phyloP scores from a whole-genome alignment of 2,113 vertebrate species.

The Diglossa brunneiventris region DNA sequence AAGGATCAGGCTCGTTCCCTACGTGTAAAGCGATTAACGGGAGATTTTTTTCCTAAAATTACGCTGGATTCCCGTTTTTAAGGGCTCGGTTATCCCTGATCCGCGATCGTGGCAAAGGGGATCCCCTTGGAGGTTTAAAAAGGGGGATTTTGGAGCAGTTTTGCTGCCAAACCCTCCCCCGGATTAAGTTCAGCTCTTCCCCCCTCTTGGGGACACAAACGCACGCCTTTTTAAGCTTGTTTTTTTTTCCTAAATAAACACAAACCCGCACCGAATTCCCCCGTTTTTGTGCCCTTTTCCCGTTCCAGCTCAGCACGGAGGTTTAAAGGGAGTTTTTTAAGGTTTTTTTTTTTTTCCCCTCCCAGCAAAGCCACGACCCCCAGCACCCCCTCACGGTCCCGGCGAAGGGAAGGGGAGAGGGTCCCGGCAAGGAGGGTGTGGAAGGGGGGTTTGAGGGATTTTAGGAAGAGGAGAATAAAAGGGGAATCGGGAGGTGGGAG shows the following conservation, averaged over 20 bases:
- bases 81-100: rapidly evolving
- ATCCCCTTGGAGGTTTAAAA: not conserved
- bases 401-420: not conserved
- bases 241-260: not conserved
- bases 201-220: not conserved
- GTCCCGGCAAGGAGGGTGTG: not conserved
- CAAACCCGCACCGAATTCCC: not conserved
- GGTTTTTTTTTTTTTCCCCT: not conserved
- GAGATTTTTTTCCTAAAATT: not conserved
- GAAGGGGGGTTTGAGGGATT: not conserved
- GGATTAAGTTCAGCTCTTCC: not conserved
- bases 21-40: not conserved
- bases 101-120: not conserved
- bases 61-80: rapidly evolving
- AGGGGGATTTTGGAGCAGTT: not conserved
- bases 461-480: not conserved
- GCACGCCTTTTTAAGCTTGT: not conserved
- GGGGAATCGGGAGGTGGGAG: not conserved
- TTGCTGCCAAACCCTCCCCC: not conserved
- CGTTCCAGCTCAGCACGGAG: not conserved
- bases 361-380: not conserved
- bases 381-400: not conserved
- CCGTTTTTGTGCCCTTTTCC: not conserved
- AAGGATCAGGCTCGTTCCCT: not conserved
- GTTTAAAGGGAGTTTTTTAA: not conserved